Evolutionary conservation across 92 coral and sea anemone genomes (phyloP).

Genomic region (Zoanthus solanderi): DNA sequence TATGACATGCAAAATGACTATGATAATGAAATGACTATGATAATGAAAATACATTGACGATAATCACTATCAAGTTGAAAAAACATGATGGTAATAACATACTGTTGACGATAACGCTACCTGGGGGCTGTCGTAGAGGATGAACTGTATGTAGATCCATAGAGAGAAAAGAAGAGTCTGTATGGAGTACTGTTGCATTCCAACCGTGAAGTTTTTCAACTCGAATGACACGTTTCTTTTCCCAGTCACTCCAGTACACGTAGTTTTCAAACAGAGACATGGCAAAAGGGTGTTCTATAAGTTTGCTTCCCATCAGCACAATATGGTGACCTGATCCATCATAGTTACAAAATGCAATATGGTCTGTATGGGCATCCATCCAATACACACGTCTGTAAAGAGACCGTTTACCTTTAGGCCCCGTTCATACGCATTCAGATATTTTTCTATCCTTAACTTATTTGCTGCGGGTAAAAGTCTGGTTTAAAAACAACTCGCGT

Average conservation of each 20-base stretch:
- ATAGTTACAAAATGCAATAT: slow-evolving; percentile 83
- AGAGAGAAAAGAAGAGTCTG: slow-evolving; percentile 44
- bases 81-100: neutral
- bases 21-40: neutral
- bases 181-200: slow-evolving; percentile 52
- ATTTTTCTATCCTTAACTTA: too few relatives aligned
- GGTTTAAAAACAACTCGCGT: too few relatives aligned
- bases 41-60: too few relatives aligned
- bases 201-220: slow-evolving; percentile 81
- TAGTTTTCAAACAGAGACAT: slow-evolving; percentile 83
- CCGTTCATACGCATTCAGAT: too few relatives aligned
- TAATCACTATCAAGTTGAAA: too few relatives aligned
- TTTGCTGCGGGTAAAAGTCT: too few relatives aligned
- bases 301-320: slow-evolving; percentile 57
- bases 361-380: slow-evolving; percentile 84
- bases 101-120: slow-evolving; percentile 41
- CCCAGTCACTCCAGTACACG: slow-evolving; percentile 93
- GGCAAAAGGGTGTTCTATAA: slow-evolving; percentile 78
- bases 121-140: slow-evolving; percentile 91
- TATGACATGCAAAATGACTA: neutral
- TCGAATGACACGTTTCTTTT: slow-evolving; percentile 51
- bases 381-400: slow-evolving; percentile 87
- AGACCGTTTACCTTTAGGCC: neutral
- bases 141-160: slow-evolving; percentile 94
- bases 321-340: slow-evolving; percentile 78